phyloP scores from a whole-genome alignment of 2,797 vertebrate species.

The Chelon auratus region DNA sequence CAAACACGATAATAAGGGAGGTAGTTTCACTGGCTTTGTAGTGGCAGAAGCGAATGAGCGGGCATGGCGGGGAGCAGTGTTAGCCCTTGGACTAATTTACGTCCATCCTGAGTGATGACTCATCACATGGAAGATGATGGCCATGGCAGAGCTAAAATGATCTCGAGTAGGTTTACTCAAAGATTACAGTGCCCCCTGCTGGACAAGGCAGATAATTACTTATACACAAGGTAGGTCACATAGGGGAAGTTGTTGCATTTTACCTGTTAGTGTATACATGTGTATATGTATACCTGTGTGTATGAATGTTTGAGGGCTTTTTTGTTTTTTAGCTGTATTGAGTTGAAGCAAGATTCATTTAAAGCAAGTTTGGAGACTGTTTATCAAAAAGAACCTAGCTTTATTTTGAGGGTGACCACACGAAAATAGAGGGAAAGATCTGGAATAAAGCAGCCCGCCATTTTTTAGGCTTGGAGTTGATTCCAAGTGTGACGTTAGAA shows the following conservation, averaged over 20 bases:
- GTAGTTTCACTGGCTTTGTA: not conserved
- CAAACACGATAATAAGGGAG: conserved; percentile 24
- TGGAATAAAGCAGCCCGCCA: too few species aligned
- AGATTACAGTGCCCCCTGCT: conserved; percentile 72
- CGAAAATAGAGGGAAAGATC: too few species aligned
- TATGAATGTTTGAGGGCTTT: too few species aligned
- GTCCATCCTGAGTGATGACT: conserved; percentile 70
- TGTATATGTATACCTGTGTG: too few species aligned
- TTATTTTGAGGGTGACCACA: too few species aligned
- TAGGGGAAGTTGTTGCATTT: not conserved
- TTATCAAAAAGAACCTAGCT: too few species aligned
- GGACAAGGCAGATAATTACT: conserved; percentile 35
- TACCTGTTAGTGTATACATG: not conserved
- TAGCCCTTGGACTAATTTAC: conserved; percentile 61
- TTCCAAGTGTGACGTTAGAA: too few species aligned
- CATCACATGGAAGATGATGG: conserved; percentile 67
- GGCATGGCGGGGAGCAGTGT: conserved; percentile 33
- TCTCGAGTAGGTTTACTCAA: not conserved
- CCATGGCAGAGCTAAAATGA: conserved; percentile 31
- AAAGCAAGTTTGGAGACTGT: too few species aligned
- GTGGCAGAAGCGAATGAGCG: conserved; percentile 34
- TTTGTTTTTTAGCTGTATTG: too few species aligned
- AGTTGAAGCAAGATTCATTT: too few species aligned
- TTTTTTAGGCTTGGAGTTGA: too few species aligned
- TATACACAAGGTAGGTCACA: conserved; percentile 33